A percentile compares a stretch with the other conserved stretches of the same genome.
phyloP scores from a whole-genome alignment of 2,888 invertebrate genomes.

The Lordiphosa fenestrarum region DNA sequence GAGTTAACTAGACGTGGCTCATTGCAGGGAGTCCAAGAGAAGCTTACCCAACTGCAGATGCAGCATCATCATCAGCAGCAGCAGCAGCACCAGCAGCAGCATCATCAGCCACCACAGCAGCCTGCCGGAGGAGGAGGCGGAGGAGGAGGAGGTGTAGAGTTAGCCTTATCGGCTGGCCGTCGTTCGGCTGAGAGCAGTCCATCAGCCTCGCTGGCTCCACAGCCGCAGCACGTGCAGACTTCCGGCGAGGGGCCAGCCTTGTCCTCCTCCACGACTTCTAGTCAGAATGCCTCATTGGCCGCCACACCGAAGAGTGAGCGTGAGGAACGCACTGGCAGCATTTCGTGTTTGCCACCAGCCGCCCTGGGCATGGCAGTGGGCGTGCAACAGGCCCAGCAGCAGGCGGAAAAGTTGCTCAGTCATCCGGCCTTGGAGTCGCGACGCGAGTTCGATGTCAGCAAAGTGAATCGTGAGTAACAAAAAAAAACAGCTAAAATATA shows the following conservation, averaged over 20 bases:
- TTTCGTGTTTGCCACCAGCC: constrained; percentile 74
- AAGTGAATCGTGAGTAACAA: constrained; percentile 80
- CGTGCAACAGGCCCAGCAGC: constrained; percentile 62
- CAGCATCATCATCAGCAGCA: constrained; percentile 73
- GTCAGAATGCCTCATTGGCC: constrained; percentile 71
- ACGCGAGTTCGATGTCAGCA: constrained; percentile 80
- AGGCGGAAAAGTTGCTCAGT: constrained; percentile 75
- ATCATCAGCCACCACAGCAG: constrained; percentile 34
- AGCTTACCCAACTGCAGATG: constrained; percentile 74
- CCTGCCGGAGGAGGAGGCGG: constrained; percentile 15
- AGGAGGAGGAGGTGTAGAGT: constrained; percentile 12
- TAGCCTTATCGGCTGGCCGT: constrained; percentile 39
- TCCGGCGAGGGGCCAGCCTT: constrained; percentile 45
- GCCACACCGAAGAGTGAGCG: constrained; percentile 75
- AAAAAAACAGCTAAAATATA: background rate
- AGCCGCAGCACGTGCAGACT: constrained; percentile 36
- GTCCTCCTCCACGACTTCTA: constrained; percentile 67
- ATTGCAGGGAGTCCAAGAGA: constrained; percentile 77
- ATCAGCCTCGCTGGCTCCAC: constrained; percentile 31
- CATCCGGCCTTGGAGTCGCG: constrained; percentile 76
- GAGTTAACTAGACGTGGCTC: constrained; percentile 67
- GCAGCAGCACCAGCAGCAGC: constrained; percentile 60
- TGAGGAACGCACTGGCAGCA: constrained; percentile 70
- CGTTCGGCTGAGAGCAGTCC: constrained; percentile 62
- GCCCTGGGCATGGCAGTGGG: constrained; percentile 68